Evolutionary conservation across 2,888 invertebrate genomes (phyloP).

Genomic region (Calliphora vomitoria): DNA sequence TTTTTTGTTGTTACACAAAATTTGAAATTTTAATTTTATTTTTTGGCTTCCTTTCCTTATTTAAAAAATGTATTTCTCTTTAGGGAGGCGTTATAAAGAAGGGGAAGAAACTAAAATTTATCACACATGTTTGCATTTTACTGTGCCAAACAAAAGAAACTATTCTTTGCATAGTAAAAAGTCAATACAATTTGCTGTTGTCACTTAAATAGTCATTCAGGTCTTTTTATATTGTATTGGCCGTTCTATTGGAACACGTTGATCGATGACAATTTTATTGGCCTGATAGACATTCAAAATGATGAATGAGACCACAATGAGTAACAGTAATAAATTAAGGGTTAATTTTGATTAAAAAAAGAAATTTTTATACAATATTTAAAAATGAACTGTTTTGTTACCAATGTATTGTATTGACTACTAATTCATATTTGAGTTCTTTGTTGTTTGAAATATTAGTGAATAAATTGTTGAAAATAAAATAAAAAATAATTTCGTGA

Average conservation of each 20-base stretch:
- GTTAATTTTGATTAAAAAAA: constrained; percentile 32
- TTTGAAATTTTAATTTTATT: constrained; percentile 43
- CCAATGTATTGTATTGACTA: background rate
- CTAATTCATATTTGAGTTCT: too few relatives aligned
- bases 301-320: constrained; percentile 68
- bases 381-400: background rate
- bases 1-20: background rate
- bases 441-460: too few relatives aligned
- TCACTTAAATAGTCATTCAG: constrained; percentile 63
- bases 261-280: constrained; percentile 83
- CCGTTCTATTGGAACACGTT: constrained; percentile 62
- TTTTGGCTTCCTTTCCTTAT: constrained; percentile 6
- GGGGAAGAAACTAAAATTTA: background rate
- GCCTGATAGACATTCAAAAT: constrained; percentile 56
- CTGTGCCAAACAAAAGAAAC: constrained; percentile 2
- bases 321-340: constrained; percentile 27
- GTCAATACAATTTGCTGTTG: constrained; percentile 56
- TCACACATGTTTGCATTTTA: constrained; percentile 47
- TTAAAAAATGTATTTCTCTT: background rate
- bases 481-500: too few relatives aligned
- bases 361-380: background rate
- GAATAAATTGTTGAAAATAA: too few relatives aligned
- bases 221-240: background rate
- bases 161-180: background rate
- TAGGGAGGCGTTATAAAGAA: constrained; percentile 32